phyloP scores from a whole-genome alignment of 2,797 vertebrate genomes.

The Pelodytes ibericus region DNA sequence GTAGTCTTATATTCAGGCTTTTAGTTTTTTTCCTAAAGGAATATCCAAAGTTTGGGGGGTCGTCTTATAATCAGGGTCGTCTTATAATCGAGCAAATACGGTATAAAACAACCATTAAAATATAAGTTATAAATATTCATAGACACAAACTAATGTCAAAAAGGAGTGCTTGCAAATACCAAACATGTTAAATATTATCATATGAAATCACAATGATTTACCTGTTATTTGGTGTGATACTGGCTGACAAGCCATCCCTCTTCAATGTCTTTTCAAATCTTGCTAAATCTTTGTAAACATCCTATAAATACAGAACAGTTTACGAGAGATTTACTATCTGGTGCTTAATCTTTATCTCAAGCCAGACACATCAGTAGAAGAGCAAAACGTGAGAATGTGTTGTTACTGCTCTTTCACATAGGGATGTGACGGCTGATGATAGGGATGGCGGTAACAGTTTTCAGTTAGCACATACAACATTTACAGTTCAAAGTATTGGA shows the following conservation, averaged over 20 bases:
- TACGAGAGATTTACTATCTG: background rate
- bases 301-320: slow-evolving; percentile 65
- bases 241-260: slow-evolving; percentile 60
- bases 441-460: background rate
- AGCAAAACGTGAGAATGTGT: background rate
- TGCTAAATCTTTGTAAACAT: slow-evolving; percentile 78
- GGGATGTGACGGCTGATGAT: background rate
- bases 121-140: too few relatives aligned
- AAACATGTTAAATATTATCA: too few relatives aligned
- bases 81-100: too few relatives aligned
- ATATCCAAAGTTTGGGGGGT: too few relatives aligned
- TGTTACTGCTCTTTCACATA: background rate
- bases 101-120: too few relatives aligned
- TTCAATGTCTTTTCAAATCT: slow-evolving; percentile 82
- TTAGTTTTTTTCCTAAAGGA: too few relatives aligned
- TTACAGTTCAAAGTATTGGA: background rate
- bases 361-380: background rate
- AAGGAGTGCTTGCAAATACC: too few relatives aligned
- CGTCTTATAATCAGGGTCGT: too few relatives aligned
- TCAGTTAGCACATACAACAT: background rate
- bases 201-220: slow-evolving; percentile 55
- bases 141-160: too few relatives aligned
- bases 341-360: background rate
- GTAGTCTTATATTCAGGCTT: too few relatives aligned
- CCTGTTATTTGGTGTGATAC: slow-evolving; percentile 64